Evolutionary conservation across 2,797 vertebrate species (phyloP).

Genomic region (Eulemur albifrons): DNA sequence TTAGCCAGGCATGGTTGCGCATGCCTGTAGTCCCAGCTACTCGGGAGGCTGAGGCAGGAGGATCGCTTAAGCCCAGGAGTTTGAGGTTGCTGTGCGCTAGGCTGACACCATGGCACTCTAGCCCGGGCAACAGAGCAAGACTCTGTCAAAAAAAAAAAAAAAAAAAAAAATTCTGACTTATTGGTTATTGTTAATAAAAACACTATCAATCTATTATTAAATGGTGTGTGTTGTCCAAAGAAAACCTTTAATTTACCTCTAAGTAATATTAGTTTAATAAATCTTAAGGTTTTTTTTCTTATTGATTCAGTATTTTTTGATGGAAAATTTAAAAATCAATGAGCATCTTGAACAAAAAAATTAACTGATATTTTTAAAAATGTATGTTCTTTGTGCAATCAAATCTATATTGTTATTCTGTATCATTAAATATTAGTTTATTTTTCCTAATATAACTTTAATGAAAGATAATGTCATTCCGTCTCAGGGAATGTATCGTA

Average conservation of each 20-base stretch:
- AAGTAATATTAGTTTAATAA: background rate
- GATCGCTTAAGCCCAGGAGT: too few species aligned
- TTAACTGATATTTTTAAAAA: background rate
- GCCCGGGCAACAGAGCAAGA: too few species aligned
- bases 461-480: background rate
- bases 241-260: background rate
- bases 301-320: background rate
- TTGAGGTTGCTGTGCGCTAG: too few species aligned
- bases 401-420: background rate
- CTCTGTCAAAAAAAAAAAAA: too few species aligned
- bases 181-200: slow-evolving; percentile 15
- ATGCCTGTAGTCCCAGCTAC: too few species aligned
- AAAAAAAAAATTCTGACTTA: background rate
- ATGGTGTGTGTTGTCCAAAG: background rate
- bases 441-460: background rate
- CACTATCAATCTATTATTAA: background rate
- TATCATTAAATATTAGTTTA: background rate
- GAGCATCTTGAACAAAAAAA: slow-evolving; percentile 17
- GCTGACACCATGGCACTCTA: too few species aligned
- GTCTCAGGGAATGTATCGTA: background rate
- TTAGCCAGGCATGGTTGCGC: too few species aligned
- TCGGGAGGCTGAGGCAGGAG: too few species aligned
- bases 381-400: background rate
- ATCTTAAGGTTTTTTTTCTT: background rate
- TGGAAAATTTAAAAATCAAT: background rate